Evolutionary conservation across 2,888 invertebrate species (phyloP).

Genomic region (Malthinus seriepunctatus): DNA sequence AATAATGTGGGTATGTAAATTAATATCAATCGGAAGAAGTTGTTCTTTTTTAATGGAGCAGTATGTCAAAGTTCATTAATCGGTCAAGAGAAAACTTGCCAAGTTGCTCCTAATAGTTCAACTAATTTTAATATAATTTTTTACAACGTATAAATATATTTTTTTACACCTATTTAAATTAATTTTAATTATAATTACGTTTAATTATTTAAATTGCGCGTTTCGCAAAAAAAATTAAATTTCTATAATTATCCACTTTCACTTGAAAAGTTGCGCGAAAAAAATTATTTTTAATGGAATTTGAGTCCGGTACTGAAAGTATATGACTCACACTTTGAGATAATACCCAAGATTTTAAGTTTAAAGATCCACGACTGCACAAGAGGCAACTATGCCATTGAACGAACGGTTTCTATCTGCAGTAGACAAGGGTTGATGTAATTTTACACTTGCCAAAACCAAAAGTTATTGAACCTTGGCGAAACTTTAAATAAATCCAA

Average conservation of each 20-base stretch:
- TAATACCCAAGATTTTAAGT: constrained; percentile 13
- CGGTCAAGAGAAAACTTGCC: too few relatives aligned
- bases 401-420: not conserved
- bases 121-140: too few relatives aligned
- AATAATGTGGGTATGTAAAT: too few relatives aligned
- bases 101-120: too few relatives aligned
- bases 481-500: not conserved
- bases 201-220: too few relatives aligned
- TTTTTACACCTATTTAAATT: too few relatives aligned
- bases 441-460: constrained; percentile 2
- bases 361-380: constrained; percentile 15
- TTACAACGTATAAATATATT: too few relatives aligned
- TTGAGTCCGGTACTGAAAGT: constrained; percentile 15
- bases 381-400: constrained; percentile 11
- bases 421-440: constrained; percentile 12
- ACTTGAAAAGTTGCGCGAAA: not conserved
- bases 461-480: not conserved
- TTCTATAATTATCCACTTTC: too few relatives aligned
- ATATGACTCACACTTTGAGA: constrained; percentile 18
- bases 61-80: constrained; percentile 12
- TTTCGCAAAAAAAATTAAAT: too few relatives aligned
- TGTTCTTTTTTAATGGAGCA: constrained; percentile 4
- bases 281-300: constrained; percentile 2
- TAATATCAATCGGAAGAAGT: too few relatives aligned
- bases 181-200: too few relatives aligned